Evolutionary conservation across 2,113 vertebrate genomes (phyloP), one percentile per base, ranked within the genome.

Genomic region (Mirza zaza): DNA sequence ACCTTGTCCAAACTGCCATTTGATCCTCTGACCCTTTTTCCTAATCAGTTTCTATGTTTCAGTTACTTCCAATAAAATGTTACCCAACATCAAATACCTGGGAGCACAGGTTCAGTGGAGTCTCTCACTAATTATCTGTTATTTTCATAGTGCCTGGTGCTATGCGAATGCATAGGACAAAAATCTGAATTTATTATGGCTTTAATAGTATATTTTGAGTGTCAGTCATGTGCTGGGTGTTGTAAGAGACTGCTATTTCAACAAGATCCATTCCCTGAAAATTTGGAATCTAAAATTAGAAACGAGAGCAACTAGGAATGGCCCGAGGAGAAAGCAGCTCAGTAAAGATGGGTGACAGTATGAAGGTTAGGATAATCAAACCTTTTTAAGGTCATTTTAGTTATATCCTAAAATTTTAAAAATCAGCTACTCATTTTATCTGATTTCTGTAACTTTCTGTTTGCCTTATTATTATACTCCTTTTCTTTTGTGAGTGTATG

Each of bases 251-350:
- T 90, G 55, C 87, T 89, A 20, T 95, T 95, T 96, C 82, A 84
- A 96, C 42, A 86, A 87, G 63, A 92, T 91, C 52, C 65, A 94
- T 91, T 93, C 63, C 45, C 70, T 97, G 79, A 94, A 97, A 95
- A 91, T 97, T 94, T 96, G 61, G 57, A 87, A 94, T 70, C 91
- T 96, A 95, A 97, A 98, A 91, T 97, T 95, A 97, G 94, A 96
- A 96, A 96, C 84, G 75, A 94, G 93, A 97, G 39, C 86, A 95
- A 93, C 55, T 83, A 96, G 65, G 36, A 88, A 91, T 83, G 89
- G 91, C 21, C 85, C 12, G 3, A 63, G 52, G 76, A 91, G 63
- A 94, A 88, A 71, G 32, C 18, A 87, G 65, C 68, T 80, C 52
- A 48, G 32, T 70, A 48, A 94, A 91, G 59, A 96, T 57, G 80